Evolutionary conservation across 2,888 invertebrate species (phyloP), one percentile per base, ranked within the genome.

Genomic region (Caenorhabditis sulstoni): DNA sequence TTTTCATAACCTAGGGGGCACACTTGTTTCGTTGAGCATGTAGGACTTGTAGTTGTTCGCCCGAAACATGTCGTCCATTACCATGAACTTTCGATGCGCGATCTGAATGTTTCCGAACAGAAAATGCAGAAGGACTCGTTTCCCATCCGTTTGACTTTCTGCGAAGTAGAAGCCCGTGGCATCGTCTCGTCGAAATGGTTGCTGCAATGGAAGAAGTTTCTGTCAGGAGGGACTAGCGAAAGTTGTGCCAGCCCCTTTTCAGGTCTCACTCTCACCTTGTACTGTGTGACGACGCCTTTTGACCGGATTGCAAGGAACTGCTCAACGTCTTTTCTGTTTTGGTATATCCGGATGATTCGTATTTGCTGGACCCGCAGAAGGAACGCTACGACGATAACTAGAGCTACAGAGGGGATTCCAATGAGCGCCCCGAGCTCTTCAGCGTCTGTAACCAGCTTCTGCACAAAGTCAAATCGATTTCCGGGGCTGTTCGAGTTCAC

Each of bases 11-110:
- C 80, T 74, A 18, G 83, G 83, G 20, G 83, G 83, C 4, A 80
- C 75, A 76, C 70, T 79, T 20, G 83, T 81, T 53, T 81, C 81
- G 50, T 81, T 81, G 12, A 83, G 62, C 83, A 83, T 83, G 57
- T 61, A 83, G 11, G 81, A 66, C 29, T 67, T 58, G 53, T 70
- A 79, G 45, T 83, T 81, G 59, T 83, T 83, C 0, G 79, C 80
- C 47, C 55, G 29, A 57, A 83, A 83, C 70, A 78, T 75, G 22
- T 81, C 83, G 50, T 83, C 83, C 67, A 80, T 67, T 9, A 83
- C 59, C 59, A 83, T 66, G 45, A 57, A 75, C 50, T 75, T 75
- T 16, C 47, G 57, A n/a, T 59, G 67, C n/a, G 73, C 80, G 35
- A 83, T 76, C 66, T 80, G 80, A 50, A 81, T 64, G 58, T 83